Evolutionary conservation across 1,140 invertebrate genomes (phyloP), one percentile per base, ranked within the genome.

Genomic region (Cyclargus thomasi): DNA sequence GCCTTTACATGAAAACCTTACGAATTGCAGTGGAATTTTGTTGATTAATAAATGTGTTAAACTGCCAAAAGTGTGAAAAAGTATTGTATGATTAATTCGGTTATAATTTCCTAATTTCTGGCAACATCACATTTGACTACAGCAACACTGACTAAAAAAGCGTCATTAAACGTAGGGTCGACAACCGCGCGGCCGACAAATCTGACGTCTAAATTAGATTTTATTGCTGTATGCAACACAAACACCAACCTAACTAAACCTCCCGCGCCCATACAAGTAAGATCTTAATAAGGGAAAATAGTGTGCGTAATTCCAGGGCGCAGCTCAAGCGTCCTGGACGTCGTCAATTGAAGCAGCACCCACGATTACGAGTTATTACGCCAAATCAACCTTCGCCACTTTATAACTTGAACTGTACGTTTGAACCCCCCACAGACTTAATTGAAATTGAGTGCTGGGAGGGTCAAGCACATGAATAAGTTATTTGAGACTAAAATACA

Each of bases 121-220:
- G 39, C 39, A 16, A 16, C 39, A 14, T 14, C 14, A 47, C 11
- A 47, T 16, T 47, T 14, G 10, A 47, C 39, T 47, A 16, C 14
- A 16, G 10, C 39, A 14, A 47, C 17, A 55, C 17, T 18, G 55
- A 59, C 53, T 17, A 18, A 8, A 55, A 65, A 53, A 21, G 64
- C 35, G 36, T 21, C 64, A 57, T 65, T 53, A 39, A 14, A 21
- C 39, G 55, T 67, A 78, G 78, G 83, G 79, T 89, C 86, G 78
- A 79, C 84, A 88, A 89, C 86, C 85, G 80, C 70, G 76, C 76
- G 73, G 79, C 83, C 77, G 78, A 89, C 82, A 88, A 88, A 86
- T 86, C 87, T 86, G 81, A 88, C 78, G 85, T 88, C 86, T 87
- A 90, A 88, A 90, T 90, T 90, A 87, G 87, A 90, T 90, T 90